A percentile compares a stretch with the other conserved stretches of the same genome.
Conservation (phyloP, 2,797 vertebrate genomes). For the Amphiprion clarkii region DNA sequence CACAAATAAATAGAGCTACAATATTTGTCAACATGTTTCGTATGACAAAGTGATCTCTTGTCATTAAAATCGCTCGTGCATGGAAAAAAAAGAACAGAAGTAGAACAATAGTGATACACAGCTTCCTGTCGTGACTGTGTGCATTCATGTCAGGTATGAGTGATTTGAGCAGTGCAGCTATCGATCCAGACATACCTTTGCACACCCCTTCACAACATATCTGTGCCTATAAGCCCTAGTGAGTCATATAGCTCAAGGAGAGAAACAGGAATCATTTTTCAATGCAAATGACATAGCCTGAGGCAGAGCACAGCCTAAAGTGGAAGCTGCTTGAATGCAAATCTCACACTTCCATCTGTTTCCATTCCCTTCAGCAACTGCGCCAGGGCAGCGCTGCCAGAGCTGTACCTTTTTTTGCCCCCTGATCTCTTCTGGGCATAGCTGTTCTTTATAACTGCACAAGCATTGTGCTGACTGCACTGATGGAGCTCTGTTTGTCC, state of each 20-base stretch:
- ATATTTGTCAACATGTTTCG: slow-evolving; percentile 50
- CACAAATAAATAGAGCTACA: too few relatives aligned
- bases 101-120: slow-evolving; percentile 41
- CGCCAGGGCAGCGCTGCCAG: slow-evolving; percentile 32
- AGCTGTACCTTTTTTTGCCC: slow-evolving; percentile 50
- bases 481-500: slow-evolving; percentile 56
- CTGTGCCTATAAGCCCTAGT: slow-evolving; percentile 60
- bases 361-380: slow-evolving; percentile 58
- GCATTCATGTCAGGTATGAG: slow-evolving; percentile 61
- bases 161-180: slow-evolving; percentile 58
- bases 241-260: slow-evolving; percentile 72
- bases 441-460: slow-evolving; percentile 52
- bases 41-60: slow-evolving; percentile 53
- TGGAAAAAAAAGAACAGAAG: slow-evolving; percentile 12
- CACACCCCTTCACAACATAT: slow-evolving; percentile 53
- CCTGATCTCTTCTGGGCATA: slow-evolving; percentile 50
- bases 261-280: slow-evolving; percentile 71
- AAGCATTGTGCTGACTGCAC: slow-evolving; percentile 57
- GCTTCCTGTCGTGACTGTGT: slow-evolving; percentile 22
- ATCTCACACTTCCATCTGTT: slow-evolving; percentile 72
- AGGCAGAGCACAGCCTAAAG: slow-evolving; percentile 62
- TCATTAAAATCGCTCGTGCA: slow-evolving; percentile 54
- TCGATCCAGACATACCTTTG: slow-evolving; percentile 65
- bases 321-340: slow-evolving; percentile 71
- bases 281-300: slow-evolving; percentile 77